These are phyloP conservation scores for Eudyptes chrysolophus DNA, from an alignment of 2,113 vertebrate genomes.

Conservation along the genomic window DNA sequence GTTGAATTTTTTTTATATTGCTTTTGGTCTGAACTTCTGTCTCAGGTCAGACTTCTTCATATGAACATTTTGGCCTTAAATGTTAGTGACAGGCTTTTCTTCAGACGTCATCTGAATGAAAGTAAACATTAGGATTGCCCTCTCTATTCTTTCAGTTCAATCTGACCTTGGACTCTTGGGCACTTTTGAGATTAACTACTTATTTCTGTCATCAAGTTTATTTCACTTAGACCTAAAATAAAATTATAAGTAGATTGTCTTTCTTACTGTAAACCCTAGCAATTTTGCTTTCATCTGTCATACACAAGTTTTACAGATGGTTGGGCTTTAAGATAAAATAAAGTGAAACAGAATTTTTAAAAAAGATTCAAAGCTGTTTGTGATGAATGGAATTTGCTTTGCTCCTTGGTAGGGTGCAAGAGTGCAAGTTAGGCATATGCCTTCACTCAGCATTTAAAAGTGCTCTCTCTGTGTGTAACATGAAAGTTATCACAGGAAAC, in stretches of 20 bases:
- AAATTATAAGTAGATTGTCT: neutral
- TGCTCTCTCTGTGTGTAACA: neutral
- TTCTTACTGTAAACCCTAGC: neutral
- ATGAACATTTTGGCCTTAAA: neutral
- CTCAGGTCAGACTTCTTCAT: neutral
- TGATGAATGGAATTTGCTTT: neutral
- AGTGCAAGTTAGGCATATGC: neutral
- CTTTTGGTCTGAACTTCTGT: neutral
- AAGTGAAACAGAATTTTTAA: neutral
- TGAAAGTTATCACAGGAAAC: neutral
- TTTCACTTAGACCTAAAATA: neutral
- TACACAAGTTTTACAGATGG: neutral
- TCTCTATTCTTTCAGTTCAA: neutral
- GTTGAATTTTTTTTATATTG: neutral
- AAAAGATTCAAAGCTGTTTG: neutral
- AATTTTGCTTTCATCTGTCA: neutral
- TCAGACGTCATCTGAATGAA: neutral
- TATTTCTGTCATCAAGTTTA: neutral
- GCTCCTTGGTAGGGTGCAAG: neutral
- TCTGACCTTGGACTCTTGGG: neutral
- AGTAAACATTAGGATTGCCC: neutral
- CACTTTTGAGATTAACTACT: neutral
- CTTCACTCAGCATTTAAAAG: neutral
- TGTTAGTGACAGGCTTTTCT: constrained; percentile 2
- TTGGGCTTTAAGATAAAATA: neutral